Evolutionary conservation across 1,140 invertebrate species (phyloP), one percentile per base, ranked within the genome.

Genomic region (Diuraphis noxia): DNA sequence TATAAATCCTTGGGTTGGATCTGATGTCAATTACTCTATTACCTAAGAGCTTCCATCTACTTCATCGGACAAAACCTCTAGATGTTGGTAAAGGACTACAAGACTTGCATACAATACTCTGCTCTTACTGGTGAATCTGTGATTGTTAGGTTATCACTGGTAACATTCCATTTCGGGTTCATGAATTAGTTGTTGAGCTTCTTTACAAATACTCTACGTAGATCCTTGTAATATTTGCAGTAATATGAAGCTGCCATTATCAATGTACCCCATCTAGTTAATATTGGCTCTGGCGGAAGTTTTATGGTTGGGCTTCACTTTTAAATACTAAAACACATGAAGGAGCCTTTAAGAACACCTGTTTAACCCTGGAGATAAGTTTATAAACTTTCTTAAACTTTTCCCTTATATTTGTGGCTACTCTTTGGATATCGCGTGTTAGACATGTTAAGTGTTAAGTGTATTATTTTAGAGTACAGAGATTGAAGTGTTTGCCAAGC

Each of bases 281-380:
- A 77, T 77, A 77, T 77, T 34, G 88, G 91, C 46, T 92, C 43
- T 41, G 92, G 92, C 2, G 91, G 87, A 21, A 92, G 56, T 52
- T 25, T 1, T 30, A 92, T 25, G 2, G 91, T 88, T 46, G 91
- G 91, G 72, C 52, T 77, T 38, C 46, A 36, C 82, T 91, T 77
- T 92, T 85, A 46, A 91, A 92, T 36, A 87, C 79, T 36, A 30
- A 19, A 49, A 92, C 86, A 49, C 92, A 30, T 40, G 82, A 49
- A 25, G 88, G 92, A 36, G 92, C 63, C 89, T 93, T 93, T 43
- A 41, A 36, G 10, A 84, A 84, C 9, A 41, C 40, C n/a, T 56
- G n/a, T 87, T 49, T 87, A 19, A 87, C 13, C 10, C 40, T 86
- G 5, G n/a, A 52, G 6, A 43, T 40, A 81, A 81, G 9, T 19